These are phyloP conservation scores for Clavelina lepadiformis DNA, from an alignment of 23 tunicate species.

Conservation along the genomic window DNA sequence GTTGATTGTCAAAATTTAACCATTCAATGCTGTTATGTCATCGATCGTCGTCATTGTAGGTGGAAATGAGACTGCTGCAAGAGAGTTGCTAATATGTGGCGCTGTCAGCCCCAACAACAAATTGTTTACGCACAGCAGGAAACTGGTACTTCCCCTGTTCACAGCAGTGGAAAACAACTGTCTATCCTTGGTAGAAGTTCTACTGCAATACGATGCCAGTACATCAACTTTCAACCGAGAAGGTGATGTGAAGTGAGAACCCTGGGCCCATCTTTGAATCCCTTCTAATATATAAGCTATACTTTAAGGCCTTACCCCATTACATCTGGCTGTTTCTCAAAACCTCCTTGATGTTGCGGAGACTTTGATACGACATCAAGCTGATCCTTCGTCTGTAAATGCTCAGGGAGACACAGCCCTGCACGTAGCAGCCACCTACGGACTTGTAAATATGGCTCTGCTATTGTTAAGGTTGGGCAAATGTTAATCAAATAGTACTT, in stretches of 20 bases:
- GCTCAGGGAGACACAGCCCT: constrained; percentile 25
- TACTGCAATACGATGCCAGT: constrained; percentile 27
- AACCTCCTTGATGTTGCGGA: constrained; percentile 34
- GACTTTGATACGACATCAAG: constrained; percentile 18
- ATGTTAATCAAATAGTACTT: no score
- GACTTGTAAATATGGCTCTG: constrained; percentile 30
- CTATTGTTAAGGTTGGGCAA: constrained; percentile 20
- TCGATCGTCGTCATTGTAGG: no score
- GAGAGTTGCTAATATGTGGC: constrained; percentile 21
- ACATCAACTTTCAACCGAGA: constrained; percentile 26
- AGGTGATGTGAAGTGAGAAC: constrained; percentile 11
- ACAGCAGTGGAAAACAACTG: constrained; percentile 47
- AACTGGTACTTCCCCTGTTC: constrained; percentile 24
- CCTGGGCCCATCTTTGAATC: not conserved
- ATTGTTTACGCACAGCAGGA: constrained; percentile 29
- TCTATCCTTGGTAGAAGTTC: constrained; percentile 21
- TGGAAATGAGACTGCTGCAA: constrained; percentile 23
- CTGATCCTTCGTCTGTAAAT: constrained; percentile 31
- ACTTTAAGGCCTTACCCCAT: constrained; percentile 28
- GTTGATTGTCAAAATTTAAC: no score
- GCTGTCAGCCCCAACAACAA: constrained; percentile 39
- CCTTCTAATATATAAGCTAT: not conserved
- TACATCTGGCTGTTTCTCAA: constrained; percentile 28
- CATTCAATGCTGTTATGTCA: no score
- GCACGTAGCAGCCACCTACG: constrained; percentile 44